phyloP scores from a whole-genome alignment of 1,140 invertebrate species.

The Bombus superbus region DNA sequence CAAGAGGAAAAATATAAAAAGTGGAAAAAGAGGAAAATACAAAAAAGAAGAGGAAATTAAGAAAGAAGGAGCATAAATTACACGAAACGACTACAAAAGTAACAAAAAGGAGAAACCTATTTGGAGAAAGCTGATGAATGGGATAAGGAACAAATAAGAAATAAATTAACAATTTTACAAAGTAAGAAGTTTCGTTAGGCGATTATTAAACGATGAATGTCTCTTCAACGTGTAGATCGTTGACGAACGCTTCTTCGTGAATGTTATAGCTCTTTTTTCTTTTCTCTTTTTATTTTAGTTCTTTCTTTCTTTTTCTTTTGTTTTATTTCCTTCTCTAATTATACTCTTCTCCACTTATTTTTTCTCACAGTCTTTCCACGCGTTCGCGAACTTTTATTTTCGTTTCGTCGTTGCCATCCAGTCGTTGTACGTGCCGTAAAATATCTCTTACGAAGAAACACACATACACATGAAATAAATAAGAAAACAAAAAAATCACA shows the following conservation, averaged over 20 bases:
- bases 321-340: conserved; percentile 8
- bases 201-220: conserved; percentile 64
- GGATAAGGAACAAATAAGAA: conserved; percentile 28
- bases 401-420: conserved; percentile 56
- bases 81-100: conserved; percentile 20
- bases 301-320: conserved; percentile 1
- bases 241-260: conserved; percentile 59
- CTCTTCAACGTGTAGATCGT: conserved; percentile 63
- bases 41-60: conserved; percentile 34
- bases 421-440: conserved; percentile 51
- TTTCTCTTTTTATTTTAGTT: not conserved
- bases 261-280: conserved; percentile 26
- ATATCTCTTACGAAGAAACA: conserved; percentile 24
- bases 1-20: conserved; percentile 51
- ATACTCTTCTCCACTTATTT: not conserved
- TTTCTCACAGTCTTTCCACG: conserved; percentile 27
- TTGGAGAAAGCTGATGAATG: not conserved
- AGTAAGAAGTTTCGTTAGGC: conserved; percentile 58
- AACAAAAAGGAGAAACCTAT: conserved; percentile 5
- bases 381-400: conserved; percentile 37
- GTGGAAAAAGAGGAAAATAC: not conserved
- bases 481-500: not conserved
- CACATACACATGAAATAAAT: conserved; percentile 8
- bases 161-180: conserved; percentile 59
- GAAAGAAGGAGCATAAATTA: conserved; percentile 22